Evolutionary conservation across 2,888 invertebrate species (phyloP).

Genomic region (Anticlea derivata): DNA sequence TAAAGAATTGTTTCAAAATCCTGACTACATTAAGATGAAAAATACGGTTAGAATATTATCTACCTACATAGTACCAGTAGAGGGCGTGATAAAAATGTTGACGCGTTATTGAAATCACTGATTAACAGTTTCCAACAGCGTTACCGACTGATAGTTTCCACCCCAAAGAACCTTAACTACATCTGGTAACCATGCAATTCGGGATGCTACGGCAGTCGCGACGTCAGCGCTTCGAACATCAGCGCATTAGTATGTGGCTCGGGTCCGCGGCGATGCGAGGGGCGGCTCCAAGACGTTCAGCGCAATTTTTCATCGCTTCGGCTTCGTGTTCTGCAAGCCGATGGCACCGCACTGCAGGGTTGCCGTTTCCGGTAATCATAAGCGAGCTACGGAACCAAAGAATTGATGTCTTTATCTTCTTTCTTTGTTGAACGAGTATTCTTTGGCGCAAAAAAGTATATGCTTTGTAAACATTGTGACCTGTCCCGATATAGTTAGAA

Average conservation of each 20-base stretch:
- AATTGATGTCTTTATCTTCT: conserved; percentile 3
- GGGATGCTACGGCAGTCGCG: conserved; percentile 28
- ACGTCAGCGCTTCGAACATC: conserved; percentile 37
- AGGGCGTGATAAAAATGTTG: conserved; percentile 20
- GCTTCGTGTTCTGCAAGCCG: conserved; percentile 72
- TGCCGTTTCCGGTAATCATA: conserved; percentile 19
- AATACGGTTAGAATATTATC: conserved; percentile 6
- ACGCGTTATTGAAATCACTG: conserved; percentile 19
- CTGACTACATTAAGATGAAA: neutral
- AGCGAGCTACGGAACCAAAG: neutral
- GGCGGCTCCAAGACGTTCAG: conserved; percentile 72
- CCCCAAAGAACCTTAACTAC: conserved; percentile 26
- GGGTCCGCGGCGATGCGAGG: conserved; percentile 60
- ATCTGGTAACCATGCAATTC: conserved; percentile 28
- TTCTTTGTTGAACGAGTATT: neutral
- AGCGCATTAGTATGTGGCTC: conserved; percentile 73
- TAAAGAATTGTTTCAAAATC: conserved; percentile 23
- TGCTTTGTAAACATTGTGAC: too few species aligned
- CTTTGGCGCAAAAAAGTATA: neutral
- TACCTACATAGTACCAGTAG: neutral
- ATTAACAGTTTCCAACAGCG: conserved; percentile 24
- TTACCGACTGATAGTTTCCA: conserved; percentile 23
- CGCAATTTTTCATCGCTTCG: conserved; percentile 80
- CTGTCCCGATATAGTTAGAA: too few species aligned
- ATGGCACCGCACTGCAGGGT: conserved; percentile 59